These are phyloP conservation scores for Eriocheir sinensis DNA, from an alignment of 1,140 invertebrate species.

Conservation along the genomic window DNA sequence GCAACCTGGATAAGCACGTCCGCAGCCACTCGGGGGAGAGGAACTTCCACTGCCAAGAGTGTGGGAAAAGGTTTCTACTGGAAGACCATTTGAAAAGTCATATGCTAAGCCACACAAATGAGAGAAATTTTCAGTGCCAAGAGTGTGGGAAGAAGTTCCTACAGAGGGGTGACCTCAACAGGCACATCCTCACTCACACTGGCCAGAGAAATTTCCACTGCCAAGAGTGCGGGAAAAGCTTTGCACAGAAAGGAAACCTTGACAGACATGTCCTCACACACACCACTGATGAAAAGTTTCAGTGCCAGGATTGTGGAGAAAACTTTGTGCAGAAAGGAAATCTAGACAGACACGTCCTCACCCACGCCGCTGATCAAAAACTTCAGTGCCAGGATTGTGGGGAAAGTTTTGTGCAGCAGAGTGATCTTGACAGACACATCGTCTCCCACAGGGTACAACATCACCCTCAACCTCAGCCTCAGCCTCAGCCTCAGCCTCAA, in stretches of 20 bases:
- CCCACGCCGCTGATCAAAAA: no score
- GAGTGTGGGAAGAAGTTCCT: background rate
- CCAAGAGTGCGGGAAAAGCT: background rate
- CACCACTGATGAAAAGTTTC: no score
- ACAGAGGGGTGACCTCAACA: background rate
- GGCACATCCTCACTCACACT: background rate
- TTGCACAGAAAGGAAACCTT: background rate
- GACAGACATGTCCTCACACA: no score
- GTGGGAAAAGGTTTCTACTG: background rate
- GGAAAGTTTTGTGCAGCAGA: no score
- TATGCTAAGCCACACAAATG: background rate
- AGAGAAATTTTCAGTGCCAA: background rate
- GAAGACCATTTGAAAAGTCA: background rate
- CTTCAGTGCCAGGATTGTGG: no score
- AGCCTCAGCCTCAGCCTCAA: no score
- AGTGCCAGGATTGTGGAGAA: no score
- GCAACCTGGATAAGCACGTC: background rate
- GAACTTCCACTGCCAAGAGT: background rate
- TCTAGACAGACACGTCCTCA: background rate
- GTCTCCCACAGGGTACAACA: no score
- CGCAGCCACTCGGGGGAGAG: background rate
- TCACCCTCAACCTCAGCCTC: no score
- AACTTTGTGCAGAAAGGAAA: no score
- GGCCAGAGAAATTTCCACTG: background rate
- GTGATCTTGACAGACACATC: no score